A percentile compares a stretch with the other conserved stretches of the same genome.
Conservation (phyloP, 2,797 vertebrate species). For the Perodicticus potto region DNA sequence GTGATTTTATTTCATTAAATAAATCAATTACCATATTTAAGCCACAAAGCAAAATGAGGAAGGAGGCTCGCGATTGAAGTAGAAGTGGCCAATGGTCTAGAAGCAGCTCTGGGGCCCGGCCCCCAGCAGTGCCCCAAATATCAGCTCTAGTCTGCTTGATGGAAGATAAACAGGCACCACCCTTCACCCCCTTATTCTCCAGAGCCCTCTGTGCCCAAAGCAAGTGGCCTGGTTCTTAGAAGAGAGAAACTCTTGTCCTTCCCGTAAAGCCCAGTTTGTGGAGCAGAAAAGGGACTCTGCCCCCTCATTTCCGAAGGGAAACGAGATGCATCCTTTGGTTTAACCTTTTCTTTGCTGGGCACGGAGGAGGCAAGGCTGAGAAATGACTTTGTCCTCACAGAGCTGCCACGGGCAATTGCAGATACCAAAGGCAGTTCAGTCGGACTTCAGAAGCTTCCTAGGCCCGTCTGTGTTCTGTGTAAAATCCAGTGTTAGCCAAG, state of each 20-base stretch:
- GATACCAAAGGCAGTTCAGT: neutral
- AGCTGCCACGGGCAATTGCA: neutral
- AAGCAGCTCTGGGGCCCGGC: neutral
- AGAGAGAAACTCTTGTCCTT: neutral
- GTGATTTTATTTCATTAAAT: constrained; percentile 23
- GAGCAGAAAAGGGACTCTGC: neutral
- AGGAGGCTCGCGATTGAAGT: neutral
- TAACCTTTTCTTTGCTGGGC: neutral
- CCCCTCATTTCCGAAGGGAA: neutral
- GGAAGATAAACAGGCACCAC: neutral
- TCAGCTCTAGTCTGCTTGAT: neutral
- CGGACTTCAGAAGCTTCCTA: neutral
- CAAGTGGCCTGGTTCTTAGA: neutral
- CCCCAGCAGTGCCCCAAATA: neutral
- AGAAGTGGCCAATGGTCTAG: neutral
- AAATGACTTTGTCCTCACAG: neutral
- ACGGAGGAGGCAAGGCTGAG: neutral
- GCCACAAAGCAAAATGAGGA: neutral
- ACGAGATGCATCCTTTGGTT: neutral
- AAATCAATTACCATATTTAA: neutral
- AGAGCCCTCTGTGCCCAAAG: neutral
- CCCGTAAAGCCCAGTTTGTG: neutral
- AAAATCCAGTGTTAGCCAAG: neutral
- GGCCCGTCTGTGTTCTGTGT: neutral
- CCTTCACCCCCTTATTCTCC: neutral